Evolutionary conservation across 1,140 invertebrate species (phyloP).

Genomic region (Drosophila insularis): DNA sequence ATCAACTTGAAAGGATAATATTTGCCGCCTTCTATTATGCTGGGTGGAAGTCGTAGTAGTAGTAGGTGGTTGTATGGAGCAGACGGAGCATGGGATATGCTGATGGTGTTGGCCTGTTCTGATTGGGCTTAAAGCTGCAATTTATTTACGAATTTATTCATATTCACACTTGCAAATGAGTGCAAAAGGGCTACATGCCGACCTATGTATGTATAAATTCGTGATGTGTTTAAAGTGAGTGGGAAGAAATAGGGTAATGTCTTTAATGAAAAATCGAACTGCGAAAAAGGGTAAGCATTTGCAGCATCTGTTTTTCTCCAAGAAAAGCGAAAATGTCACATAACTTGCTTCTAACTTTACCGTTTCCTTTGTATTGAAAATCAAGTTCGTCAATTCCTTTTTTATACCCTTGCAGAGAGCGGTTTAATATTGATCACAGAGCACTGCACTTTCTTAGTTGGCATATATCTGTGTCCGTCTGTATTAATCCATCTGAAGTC

Average conservation of each 20-base stretch:
- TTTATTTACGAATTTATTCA: constrained; percentile 82
- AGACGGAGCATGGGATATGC: neutral
- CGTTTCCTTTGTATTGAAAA: neutral
- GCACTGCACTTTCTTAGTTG: too few relatives aligned
- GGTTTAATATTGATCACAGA: too few relatives aligned
- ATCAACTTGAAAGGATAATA: constrained; percentile 82
- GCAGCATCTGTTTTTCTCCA: neutral
- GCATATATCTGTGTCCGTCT: too few relatives aligned
- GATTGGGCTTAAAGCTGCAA: constrained; percentile 74
- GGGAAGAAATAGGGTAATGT: constrained; percentile 6
- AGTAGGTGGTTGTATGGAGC: too few relatives aligned
- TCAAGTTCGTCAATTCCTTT: neutral
- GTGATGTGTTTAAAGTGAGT: constrained; percentile 18
- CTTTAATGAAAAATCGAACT: constrained; percentile 26
- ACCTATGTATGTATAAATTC: constrained; percentile 9
- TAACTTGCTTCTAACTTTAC: neutral
- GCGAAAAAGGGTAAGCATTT: neutral
- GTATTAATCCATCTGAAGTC: too few relatives aligned
- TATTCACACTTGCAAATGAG: constrained; percentile 81
- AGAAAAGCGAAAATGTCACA: neutral
- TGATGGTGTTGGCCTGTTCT: constrained; percentile 16
- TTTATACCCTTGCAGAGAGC: neutral
- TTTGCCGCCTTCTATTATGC: constrained; percentile 63
- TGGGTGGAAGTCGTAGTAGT: neutral
- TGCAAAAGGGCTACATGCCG: constrained; percentile 43